Evolutionary conservation across 1,140 invertebrate species (phyloP).

Genomic region (Caenorhabditis briggsae): DNA sequence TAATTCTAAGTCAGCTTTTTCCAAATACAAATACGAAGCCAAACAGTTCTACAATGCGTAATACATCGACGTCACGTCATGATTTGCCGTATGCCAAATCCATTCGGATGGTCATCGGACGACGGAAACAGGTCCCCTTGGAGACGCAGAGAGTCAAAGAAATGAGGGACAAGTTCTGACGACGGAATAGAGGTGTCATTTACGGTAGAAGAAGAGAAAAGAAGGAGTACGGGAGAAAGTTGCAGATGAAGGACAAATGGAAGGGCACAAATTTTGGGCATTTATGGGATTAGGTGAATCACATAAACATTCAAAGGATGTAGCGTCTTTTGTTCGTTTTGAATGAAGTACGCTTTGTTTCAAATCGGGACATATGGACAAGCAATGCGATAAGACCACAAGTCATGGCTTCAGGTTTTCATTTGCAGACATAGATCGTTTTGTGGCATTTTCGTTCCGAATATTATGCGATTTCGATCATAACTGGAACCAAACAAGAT

Average conservation of each 20-base stretch:
- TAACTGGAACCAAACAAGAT: neutral
- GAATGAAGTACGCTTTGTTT: too few species aligned
- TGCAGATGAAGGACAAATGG: neutral
- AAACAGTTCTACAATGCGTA: constrained; percentile 44
- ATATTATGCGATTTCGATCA: neutral
- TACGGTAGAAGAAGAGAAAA: neutral
- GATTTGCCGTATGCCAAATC: constrained; percentile 49
- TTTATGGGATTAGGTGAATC: constrained; percentile 36
- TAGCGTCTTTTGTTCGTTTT: neutral
- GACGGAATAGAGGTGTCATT: constrained; percentile 48
- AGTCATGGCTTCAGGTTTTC: constrained; percentile 17
- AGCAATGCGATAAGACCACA: neutral
- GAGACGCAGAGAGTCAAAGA: constrained; percentile 38
- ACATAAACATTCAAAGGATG: neutral
- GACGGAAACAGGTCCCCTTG: constrained; percentile 28
- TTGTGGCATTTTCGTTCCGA: neutral
- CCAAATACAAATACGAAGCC: neutral
- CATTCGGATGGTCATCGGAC: constrained; percentile 35
- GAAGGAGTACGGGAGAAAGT: constrained; percentile 15
- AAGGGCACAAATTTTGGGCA: constrained; percentile 25
- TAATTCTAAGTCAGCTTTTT: neutral
- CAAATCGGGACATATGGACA: too few species aligned
- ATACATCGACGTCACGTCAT: constrained; percentile 42
- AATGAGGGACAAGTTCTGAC: constrained; percentile 41
- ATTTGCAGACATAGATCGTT: neutral